Conservation (phyloP, 2,888 invertebrate genomes). For the Noctua comes region DNA sequence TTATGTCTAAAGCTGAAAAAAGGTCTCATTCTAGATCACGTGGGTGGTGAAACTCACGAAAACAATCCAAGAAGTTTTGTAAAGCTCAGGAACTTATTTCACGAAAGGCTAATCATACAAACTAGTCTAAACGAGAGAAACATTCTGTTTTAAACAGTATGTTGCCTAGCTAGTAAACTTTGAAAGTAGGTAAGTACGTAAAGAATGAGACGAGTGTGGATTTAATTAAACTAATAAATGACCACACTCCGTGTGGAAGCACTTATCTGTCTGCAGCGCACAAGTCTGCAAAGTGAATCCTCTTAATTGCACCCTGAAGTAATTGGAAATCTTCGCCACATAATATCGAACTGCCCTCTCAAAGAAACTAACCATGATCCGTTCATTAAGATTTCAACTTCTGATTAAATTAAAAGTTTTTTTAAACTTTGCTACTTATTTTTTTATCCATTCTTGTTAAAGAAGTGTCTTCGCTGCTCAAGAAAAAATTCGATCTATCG, state of each 20-base stretch:
- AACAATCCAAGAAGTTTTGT: neutral
- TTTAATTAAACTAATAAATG: conserved; percentile 80
- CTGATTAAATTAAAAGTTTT: conserved; percentile 73
- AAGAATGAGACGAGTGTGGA: conserved; percentile 64
- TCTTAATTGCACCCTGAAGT: conserved; percentile 80
- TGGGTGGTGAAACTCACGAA: neutral
- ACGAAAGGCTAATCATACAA: neutral
- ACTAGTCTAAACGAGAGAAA: neutral
- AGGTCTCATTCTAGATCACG: neutral
- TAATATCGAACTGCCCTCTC: conserved; percentile 69
- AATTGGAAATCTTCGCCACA: conserved; percentile 79
- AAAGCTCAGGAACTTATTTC: neutral
- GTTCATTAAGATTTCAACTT: conserved; percentile 76
- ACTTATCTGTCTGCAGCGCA: conserved; percentile 74
- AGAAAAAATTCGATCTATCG: conserved; percentile 35
- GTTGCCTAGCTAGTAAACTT: conserved; percentile 42
- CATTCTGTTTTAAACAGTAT: neutral
- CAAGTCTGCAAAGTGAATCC: conserved; percentile 75
- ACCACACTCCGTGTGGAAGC: conserved; percentile 68
- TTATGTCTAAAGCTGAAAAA: neutral
- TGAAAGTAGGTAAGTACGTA: conserved; percentile 28
- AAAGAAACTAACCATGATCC: conserved; percentile 72
- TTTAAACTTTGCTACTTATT: conserved; percentile 55
- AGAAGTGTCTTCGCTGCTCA: conserved; percentile 49
- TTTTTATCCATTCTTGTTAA: conserved; percentile 57